These are phyloP conservation scores for Piezodorus guildinii DNA, from an alignment of 1,140 invertebrate species.

Conservation along the genomic window DNA sequence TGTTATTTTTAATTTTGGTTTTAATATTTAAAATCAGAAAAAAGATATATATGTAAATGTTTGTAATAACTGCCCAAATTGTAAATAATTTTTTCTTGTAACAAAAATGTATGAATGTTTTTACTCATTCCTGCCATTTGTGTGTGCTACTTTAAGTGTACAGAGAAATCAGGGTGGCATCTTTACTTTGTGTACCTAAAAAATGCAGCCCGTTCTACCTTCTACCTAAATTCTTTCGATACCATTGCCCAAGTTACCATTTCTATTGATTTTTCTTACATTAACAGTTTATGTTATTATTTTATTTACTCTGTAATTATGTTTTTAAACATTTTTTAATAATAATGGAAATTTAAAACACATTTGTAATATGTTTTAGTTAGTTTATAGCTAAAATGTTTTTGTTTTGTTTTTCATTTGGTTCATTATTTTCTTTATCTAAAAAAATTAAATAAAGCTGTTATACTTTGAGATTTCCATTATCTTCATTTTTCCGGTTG, in stretches of 20 bases:
- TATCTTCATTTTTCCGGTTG: no score
- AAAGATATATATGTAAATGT: conserved; percentile 7
- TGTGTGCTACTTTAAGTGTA: conserved; percentile 2
- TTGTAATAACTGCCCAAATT: not conserved
- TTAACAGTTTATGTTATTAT: not conserved
- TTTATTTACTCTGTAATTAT: not conserved
- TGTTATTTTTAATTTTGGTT: conserved; percentile 9
- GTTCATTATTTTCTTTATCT: no score
- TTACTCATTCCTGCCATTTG: conserved; percentile 18
- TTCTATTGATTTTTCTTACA: not conserved
- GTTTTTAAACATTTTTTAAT: not conserved
- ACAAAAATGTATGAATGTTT: conserved; percentile 9
- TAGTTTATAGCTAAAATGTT: no score
- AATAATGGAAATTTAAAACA: not conserved
- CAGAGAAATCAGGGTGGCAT: conserved; percentile 12
- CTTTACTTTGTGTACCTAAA: not conserved
- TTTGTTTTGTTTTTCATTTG: no score
- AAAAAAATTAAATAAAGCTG: no score
- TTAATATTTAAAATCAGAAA: conserved; percentile 19
- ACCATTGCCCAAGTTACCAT: not conserved
- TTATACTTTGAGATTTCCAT: no score
- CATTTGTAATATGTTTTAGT: not conserved
- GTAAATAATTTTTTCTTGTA: conserved; percentile 5
- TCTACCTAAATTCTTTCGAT: not conserved
- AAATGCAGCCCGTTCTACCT: conserved; percentile 3